phyloP scores from a whole-genome alignment of 2,113 vertebrate genomes.

The Hippocampus abdominalis region DNA sequence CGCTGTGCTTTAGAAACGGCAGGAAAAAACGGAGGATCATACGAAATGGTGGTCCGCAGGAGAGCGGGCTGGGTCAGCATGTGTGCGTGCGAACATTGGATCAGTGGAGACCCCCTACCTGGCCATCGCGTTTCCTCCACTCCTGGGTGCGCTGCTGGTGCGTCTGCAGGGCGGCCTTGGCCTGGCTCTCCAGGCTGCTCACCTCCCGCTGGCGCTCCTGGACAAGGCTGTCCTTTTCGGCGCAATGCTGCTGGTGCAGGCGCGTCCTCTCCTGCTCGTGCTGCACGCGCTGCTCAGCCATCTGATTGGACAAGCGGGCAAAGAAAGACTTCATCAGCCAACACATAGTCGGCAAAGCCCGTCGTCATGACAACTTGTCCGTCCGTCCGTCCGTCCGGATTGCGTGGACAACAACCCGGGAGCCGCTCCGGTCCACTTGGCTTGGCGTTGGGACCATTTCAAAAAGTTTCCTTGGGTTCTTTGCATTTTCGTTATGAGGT shows the following conservation, averaged over 20 bases:
- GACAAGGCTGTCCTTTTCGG: constrained; percentile 90
- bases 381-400: constrained; percentile 49
- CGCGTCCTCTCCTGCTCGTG: constrained; percentile 97
- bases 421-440: constrained; percentile 18
- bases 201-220: constrained; percentile 89
- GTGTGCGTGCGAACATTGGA: constrained; percentile 36
- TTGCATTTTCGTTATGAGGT: constrained; percentile 48
- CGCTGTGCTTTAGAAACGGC: constrained; percentile 59
- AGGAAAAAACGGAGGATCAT: constrained; percentile 47
- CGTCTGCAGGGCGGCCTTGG: constrained; percentile 83
- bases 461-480: constrained; percentile 59
- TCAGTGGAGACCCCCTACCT: constrained; percentile 82
- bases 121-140: constrained; percentile 83
- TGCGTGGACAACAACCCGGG: not conserved
- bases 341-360: constrained; percentile 66
- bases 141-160: constrained; percentile 85
- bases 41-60: constrained; percentile 59
- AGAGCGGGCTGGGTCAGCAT: constrained; percentile 45
- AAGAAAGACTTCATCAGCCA: constrained; percentile 87
- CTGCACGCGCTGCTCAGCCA: constrained; percentile 95
- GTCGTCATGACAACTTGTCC: constrained; percentile 82
- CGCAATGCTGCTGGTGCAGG: constrained; percentile 91
- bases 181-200: constrained; percentile 82
- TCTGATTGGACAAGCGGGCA: constrained; percentile 96
- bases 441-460: constrained; percentile 64